These are phyloP conservation scores for Calyptomena viridis DNA, from an alignment of 2,113 vertebrate genomes.

Conservation along the genomic window DNA sequence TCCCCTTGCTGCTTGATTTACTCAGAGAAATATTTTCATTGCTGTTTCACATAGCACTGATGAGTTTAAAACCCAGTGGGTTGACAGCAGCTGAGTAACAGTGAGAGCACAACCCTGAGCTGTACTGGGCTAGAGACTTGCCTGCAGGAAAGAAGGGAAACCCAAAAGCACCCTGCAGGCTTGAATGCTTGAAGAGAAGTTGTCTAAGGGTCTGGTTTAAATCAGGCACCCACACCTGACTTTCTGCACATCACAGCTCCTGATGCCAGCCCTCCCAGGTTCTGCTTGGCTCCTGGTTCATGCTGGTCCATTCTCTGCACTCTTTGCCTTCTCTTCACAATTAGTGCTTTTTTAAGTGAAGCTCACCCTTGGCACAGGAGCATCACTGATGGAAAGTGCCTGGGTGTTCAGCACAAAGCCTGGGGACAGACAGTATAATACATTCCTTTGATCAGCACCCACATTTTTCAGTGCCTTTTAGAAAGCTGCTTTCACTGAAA, in stretches of 20 bases:
- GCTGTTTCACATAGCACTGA: neutral
- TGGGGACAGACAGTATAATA: neutral
- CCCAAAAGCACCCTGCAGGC: neutral
- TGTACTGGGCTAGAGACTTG: rapidly evolving
- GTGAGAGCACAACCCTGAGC: neutral
- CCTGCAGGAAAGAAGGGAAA: neutral
- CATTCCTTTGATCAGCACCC: neutral
- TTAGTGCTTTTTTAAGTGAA: neutral
- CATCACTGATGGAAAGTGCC: neutral
- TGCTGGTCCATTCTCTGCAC: neutral
- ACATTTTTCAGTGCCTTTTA: neutral
- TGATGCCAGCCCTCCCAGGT: neutral
- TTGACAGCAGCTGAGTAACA: neutral
- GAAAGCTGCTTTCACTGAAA: neutral
- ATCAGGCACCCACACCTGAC: neutral
- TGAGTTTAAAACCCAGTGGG: neutral
- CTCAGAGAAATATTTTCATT: neutral
- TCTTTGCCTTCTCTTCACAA: neutral
- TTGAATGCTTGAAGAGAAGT: neutral
- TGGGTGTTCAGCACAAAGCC: neutral
- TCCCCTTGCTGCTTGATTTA: neutral
- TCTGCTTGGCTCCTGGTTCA: neutral
- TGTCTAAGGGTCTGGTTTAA: neutral
- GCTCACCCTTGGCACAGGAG: neutral
- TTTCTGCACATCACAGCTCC: neutral